These are phyloP conservation scores for Romanogobio albipinnatus DNA, from an alignment of 2,113 vertebrate species.

Conservation along the genomic window DNA sequence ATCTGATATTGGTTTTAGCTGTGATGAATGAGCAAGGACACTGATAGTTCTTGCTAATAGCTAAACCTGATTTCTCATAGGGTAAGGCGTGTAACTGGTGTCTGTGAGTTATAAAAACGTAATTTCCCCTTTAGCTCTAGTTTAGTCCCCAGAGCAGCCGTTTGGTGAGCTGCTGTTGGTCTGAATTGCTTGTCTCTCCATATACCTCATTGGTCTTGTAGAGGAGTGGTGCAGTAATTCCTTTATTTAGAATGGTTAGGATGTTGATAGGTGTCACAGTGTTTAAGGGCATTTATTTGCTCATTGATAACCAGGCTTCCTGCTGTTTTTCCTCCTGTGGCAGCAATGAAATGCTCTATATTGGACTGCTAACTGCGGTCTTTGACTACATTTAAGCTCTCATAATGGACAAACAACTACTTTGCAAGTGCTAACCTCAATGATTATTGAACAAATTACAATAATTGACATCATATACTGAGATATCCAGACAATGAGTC, in stretches of 20 bases:
- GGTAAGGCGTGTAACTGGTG: constrained; percentile 1
- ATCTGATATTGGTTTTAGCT: constrained; percentile 33
- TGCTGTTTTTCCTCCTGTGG: not conserved
- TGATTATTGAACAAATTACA: not conserved
- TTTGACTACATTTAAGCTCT: not conserved
- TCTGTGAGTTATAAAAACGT: not conserved
- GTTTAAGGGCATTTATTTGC: not conserved
- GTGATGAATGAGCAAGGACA: constrained; percentile 36
- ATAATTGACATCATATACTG: not conserved
- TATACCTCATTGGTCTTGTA: constrained; percentile 21
- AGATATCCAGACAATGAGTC: not conserved
- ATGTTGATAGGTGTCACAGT: not conserved
- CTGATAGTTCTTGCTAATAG: constrained; percentile 24
- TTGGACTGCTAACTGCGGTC: not conserved
- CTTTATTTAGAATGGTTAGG: not conserved
- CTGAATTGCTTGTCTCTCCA: not conserved
- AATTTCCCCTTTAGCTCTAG: constrained; percentile 18
- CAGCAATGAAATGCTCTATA: not conserved
- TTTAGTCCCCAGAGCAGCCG: not conserved
- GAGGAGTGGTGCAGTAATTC: not conserved
- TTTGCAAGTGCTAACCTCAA: not conserved
- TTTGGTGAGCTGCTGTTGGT: not conserved
- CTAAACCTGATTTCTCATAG: constrained; percentile 41
- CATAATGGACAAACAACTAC: not conserved
- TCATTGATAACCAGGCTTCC: not conserved